phyloP scores from a whole-genome alignment of 2,113 vertebrate species.

The Australoheros scitulus region DNA sequence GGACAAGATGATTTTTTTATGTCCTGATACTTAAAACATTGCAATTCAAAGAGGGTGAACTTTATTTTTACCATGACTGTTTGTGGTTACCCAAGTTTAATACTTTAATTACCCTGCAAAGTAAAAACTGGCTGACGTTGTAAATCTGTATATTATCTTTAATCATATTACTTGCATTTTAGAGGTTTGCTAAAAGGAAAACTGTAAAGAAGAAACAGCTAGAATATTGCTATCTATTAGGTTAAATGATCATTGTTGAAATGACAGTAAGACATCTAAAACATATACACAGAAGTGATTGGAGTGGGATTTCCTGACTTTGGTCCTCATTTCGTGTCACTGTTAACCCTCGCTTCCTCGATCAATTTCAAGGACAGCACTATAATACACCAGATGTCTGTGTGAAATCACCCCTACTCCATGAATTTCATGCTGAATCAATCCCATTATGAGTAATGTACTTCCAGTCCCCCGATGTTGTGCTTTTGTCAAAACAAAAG shows the following conservation, averaged over 20 bases:
- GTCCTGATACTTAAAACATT: neutral
- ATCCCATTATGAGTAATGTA: slow-evolving; percentile 45
- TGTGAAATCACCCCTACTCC: slow-evolving; percentile 23
- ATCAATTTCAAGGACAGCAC: slow-evolving; percentile 12
- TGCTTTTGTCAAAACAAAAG: slow-evolving; percentile 65
- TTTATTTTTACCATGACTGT: neutral
- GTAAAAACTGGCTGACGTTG: slow-evolving; percentile 2
- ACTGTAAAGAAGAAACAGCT: neutral
- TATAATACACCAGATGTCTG: slow-evolving; percentile 41
- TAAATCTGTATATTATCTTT: neutral
- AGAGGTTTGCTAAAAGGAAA: neutral
- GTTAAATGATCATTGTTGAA: neutral
- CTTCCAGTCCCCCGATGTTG: slow-evolving; percentile 34
- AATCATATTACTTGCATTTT: neutral
- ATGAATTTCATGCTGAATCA: neutral
- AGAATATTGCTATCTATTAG: neutral
- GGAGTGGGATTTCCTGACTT: neutral
- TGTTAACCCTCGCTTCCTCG: slow-evolving; percentile 1
- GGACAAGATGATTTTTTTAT: too few relatives aligned
- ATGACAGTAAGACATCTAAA: neutral
- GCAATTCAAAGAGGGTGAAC: neutral
- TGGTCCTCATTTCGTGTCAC: neutral
- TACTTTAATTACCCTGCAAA: slow-evolving; percentile 27
- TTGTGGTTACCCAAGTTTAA: neutral
- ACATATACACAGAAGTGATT: neutral